phyloP scores from a whole-genome alignment of 2,888 invertebrate genomes.

The Drosophila nr. medialis region DNA sequence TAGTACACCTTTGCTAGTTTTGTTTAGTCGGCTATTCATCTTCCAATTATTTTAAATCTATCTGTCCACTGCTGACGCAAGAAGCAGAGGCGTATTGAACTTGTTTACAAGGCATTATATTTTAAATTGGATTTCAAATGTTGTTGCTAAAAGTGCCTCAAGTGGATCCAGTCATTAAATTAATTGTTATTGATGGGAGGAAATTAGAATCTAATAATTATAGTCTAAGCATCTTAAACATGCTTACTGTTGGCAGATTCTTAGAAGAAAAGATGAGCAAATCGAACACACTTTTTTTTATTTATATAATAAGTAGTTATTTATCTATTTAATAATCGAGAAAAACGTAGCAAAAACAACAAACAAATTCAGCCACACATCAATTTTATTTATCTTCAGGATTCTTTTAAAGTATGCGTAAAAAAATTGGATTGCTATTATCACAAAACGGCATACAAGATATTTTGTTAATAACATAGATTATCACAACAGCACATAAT shows the following conservation, averaged over 20 bases:
- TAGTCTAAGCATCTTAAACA: background rate
- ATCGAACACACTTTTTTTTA: background rate
- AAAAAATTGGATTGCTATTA: conserved; percentile 10
- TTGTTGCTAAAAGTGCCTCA: background rate
- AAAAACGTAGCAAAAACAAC: background rate
- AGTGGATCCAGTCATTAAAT: background rate
- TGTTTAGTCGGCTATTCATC: background rate
- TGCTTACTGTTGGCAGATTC: background rate
- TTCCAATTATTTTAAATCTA: background rate
- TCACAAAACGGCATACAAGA: conserved; percentile 23
- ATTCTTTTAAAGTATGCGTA: background rate
- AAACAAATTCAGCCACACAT: background rate
- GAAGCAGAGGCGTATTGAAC: too few species aligned
- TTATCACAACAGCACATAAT: conserved; percentile 32
- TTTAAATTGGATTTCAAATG: background rate
- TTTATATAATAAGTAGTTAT: background rate
- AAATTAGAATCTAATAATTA: background rate
- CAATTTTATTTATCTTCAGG: background rate
- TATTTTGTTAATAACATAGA: conserved; percentile 20
- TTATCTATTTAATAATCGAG: background rate
- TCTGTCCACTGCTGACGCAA: background rate
- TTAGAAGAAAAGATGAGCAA: background rate
- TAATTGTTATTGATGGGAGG: background rate
- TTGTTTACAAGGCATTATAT: background rate
- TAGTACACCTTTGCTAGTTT: background rate